Percentiles rank a stretch among this genome's conserved stretches.
phyloP scores from a whole-genome alignment of 1,140 invertebrate genomes.

The Musca domestica region DNA sequence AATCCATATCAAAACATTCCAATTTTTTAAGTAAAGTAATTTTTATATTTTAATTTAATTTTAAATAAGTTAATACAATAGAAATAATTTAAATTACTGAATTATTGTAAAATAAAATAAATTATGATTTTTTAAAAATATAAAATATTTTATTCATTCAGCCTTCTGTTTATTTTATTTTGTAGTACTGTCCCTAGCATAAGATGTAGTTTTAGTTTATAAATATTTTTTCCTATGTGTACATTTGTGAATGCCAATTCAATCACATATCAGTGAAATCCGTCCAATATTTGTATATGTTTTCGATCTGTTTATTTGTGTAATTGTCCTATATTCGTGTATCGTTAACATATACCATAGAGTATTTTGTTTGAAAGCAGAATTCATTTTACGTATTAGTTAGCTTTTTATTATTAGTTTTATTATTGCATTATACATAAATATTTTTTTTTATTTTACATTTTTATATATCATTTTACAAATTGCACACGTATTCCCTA shows the following conservation, averaged over 20 bases:
- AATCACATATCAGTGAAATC: conserved; percentile 43
- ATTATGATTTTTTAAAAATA: too few relatives aligned
- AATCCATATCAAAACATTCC: conserved; percentile 53
- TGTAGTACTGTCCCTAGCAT: too few relatives aligned
- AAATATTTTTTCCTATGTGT: neutral
- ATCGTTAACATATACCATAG: neutral
- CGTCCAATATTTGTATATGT: conserved; percentile 42
- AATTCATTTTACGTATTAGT: too few relatives aligned
- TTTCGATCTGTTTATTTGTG: neutral
- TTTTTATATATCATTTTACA: too few relatives aligned
- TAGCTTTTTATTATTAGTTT: too few relatives aligned
- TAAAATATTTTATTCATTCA: too few relatives aligned
- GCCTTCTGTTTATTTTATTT: too few relatives aligned
- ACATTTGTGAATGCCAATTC: conserved; percentile 24
- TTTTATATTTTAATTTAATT: conserved; percentile 16
- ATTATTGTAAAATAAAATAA: too few relatives aligned
- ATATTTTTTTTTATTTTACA: too few relatives aligned
- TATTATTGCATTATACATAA: too few relatives aligned
- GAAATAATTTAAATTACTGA: neutral
- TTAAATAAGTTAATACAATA: neutral
- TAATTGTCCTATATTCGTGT: neutral
- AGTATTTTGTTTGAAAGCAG: too few relatives aligned
- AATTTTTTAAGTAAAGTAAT: conserved; percentile 28
- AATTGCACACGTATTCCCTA: too few relatives aligned
- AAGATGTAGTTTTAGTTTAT: neutral